These are phyloP conservation scores for Lycophotia porphyrea DNA, from an alignment of 2,888 invertebrate species.

Conservation along the genomic window DNA sequence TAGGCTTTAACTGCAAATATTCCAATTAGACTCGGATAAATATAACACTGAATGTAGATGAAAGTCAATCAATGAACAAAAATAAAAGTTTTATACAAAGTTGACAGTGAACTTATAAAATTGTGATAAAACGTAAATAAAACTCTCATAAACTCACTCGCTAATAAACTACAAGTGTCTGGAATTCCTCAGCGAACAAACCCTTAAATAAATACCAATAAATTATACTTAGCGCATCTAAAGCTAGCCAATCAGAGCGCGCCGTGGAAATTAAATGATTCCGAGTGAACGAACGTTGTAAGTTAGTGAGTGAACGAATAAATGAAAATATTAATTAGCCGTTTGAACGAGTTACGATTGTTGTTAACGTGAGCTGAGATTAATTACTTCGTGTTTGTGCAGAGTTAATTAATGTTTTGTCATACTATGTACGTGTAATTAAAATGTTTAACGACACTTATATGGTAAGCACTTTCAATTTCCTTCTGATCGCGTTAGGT, in stretches of 20 bases:
- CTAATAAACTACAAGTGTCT: neutral
- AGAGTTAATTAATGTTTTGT: constrained; percentile 16
- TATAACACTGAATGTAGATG: neutral
- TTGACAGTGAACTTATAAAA: neutral
- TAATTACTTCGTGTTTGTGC: constrained; percentile 6
- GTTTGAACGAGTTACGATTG: neutral
- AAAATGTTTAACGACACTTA: neutral
- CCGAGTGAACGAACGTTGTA: constrained; percentile 11
- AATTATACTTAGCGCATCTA: constrained; percentile 11
- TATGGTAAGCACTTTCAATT: neutral
- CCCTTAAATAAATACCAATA: constrained; percentile 26
- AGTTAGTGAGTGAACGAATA: constrained; percentile 26
- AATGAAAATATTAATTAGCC: constrained; percentile 38
- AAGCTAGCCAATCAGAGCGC: constrained; percentile 16
- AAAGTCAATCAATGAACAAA: constrained; percentile 16
- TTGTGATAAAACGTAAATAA: neutral
- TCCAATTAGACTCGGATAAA: neutral
- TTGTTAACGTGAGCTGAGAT: constrained; percentile 6
- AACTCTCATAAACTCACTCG: constrained; percentile 3
- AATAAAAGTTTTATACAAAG: constrained; percentile 9
- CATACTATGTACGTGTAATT: neutral
- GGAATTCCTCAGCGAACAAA: constrained; percentile 2
- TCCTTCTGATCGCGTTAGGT: neutral
- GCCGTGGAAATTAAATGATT: constrained; percentile 32
- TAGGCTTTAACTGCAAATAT: neutral